Base-by-base conservation (phyloP, 2,797 vertebrate genomes). In the Miichthys miiuy region DNA sequence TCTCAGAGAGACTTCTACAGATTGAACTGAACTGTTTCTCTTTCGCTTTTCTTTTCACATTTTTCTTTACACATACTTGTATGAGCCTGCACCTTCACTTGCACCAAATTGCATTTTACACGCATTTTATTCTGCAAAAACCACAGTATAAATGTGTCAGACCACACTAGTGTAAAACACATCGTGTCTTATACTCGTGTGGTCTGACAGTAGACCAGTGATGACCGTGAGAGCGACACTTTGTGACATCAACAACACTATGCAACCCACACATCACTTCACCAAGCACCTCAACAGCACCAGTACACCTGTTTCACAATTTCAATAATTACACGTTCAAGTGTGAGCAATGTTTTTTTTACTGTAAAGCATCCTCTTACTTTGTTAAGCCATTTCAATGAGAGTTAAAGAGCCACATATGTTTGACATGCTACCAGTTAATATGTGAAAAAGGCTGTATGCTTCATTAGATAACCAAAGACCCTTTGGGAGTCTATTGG, bases 181-280 rank as follows among this genome's bases (percentile, higher is more conserved):
- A 1, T 34, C 7, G 34, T 9, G 8, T 38, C 34, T 38, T 38
- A 38, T 38, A 38, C 2, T 38, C 34, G 34, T 38, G 34, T 38
- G 34, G 34, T 9, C 8, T 38, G 34, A 38, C 34, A 38, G 34
- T 8, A 38, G 34, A 38, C 8, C 34, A 38, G 16, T 41, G 52
- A 76, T 68, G 61, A 79, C 50, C n/a, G 13, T 48, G 21, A 77
- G 27, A 60, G 70, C 0, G 7, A 61, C 23, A 27, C 60, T 72
- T 67, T 41, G 34, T 67, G 4, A n/a, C 25, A 23, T 57, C 2
- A 68, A 50, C n/a, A 52, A 41, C 16, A 5, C 5, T 44, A 8
- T 55, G 30, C 41, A 54, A 65, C 16, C 16, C 4, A 34, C 25
- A 61, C 17, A 65, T 1, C 17, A 12, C 18, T 63, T 57, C 6